Evolutionary conservation across 2,113 vertebrate species (phyloP).

Genomic region (Paratilapia polleni): DNA sequence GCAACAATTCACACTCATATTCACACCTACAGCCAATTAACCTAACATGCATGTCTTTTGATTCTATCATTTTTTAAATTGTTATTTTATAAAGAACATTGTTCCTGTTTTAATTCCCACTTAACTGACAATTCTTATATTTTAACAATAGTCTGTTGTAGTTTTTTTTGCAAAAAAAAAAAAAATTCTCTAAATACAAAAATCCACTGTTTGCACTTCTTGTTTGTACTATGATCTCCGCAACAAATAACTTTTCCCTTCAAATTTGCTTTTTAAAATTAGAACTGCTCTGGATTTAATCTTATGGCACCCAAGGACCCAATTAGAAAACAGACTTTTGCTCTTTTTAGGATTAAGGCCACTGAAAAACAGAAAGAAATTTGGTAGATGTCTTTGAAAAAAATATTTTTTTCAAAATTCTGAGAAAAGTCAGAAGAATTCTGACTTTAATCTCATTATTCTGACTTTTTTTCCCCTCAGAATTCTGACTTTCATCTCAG

Average conservation of each 20-base stretch:
- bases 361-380: too few relatives aligned
- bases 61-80: background rate
- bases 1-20: background rate
- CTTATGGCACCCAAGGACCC: background rate
- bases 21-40: background rate
- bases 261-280: background rate
- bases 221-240: too few relatives aligned
- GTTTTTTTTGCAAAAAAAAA: background rate
- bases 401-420: too few relatives aligned
- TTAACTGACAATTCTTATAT: background rate
- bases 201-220: too few relatives aligned
- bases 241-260: too few relatives aligned
- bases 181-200: background rate
- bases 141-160: background rate
- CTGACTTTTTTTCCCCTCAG: too few relatives aligned
- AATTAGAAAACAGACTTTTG: background rate
- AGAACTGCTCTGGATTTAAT: too few relatives aligned
- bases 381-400: too few relatives aligned
- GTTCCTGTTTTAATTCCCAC: background rate
- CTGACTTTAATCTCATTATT: too few relatives aligned
- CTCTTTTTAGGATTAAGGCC: background rate
- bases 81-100: rapidly evolving
- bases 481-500: too few relatives aligned
- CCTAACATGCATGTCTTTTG: rapidly evolving
- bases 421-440: too few relatives aligned